A percentile compares a stretch with the other conserved stretches of the same genome.
Evolutionary conservation across 92 coral and sea anemone species (phyloP).

Genomic region (Phenganax stokvisi): DNA sequence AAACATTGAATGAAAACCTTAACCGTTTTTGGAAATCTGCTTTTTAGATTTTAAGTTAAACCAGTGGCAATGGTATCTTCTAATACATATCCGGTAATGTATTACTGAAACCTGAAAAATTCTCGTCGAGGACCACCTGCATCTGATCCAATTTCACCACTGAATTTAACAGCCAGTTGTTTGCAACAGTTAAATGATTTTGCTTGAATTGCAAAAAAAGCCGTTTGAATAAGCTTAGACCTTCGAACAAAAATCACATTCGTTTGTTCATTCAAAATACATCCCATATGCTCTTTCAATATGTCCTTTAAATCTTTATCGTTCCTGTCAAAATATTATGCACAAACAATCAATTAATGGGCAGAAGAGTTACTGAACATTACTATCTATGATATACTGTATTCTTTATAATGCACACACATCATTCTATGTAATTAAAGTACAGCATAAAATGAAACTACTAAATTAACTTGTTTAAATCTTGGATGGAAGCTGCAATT

Average conservation of each 20-base stretch:
- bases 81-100: not conserved
- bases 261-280: constrained; percentile 1
- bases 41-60: no score
- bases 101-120: not conserved
- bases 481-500: constrained; percentile 15
- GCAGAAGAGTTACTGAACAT: no score
- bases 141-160: constrained; percentile 28
- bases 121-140: constrained; percentile 23
- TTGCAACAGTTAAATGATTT: not conserved
- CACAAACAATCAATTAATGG: not conserved
- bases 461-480: not conserved
- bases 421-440: no score
- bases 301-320: not conserved
- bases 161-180: constrained; percentile 14
- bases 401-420: no score
- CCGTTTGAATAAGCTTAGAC: constrained; percentile 3
- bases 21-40: no score
- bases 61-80: not conserved
- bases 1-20: no score
- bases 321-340: not conserved
- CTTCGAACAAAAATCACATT: constrained; percentile 12
- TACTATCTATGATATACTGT: no score
- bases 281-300: constrained; percentile 12
- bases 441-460: not conserved
- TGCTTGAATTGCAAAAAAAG: constrained; percentile 22